These are phyloP conservation scores for Andrena trimmerana DNA, from an alignment of 2,888 invertebrate genomes.

Conservation along the genomic window DNA sequence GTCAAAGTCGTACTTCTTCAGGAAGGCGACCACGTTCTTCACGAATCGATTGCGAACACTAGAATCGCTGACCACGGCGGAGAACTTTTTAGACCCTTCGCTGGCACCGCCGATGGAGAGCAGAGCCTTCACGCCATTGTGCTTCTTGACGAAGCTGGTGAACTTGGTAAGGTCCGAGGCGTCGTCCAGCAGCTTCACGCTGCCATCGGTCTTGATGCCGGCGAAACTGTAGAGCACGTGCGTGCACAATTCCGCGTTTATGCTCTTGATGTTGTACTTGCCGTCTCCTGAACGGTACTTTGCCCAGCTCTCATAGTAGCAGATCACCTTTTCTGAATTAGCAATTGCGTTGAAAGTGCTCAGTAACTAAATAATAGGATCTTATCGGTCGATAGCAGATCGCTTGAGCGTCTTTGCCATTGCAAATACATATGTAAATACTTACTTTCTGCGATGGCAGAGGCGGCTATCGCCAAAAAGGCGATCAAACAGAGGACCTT, in stretches of 20 bases:
- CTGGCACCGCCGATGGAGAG: slow-evolving; percentile 90
- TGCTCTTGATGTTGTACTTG: slow-evolving; percentile 88
- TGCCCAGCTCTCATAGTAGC: slow-evolving; percentile 93
- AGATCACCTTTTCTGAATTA: slow-evolving; percentile 88
- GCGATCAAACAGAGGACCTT: not conserved
- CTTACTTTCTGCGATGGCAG: slow-evolving; percentile 2
- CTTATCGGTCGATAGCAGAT: too few species aligned
- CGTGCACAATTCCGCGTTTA: slow-evolving; percentile 90
- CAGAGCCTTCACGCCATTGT: slow-evolving; percentile 86
- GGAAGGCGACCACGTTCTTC: slow-evolving; percentile 86
- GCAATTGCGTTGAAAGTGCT: too few species aligned
- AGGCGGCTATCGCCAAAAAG: slow-evolving; percentile 3
- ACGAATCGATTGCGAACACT: slow-evolving; percentile 86
- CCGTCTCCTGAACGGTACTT: slow-evolving; percentile 89
- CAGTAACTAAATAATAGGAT: too few species aligned
- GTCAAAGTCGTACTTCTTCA: slow-evolving; percentile 88
- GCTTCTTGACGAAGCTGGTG: slow-evolving; percentile 86
- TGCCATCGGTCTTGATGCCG: slow-evolving; percentile 87
- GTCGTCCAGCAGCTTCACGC: slow-evolving; percentile 87
- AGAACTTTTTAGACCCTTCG: slow-evolving; percentile 88
- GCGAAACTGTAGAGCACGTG: slow-evolving; percentile 92
- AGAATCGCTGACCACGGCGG: slow-evolving; percentile 86
- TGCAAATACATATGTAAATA: too few species aligned
- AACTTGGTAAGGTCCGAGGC: slow-evolving; percentile 89
- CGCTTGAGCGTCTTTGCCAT: too few species aligned